Evolutionary conservation across 2,113 vertebrate species (phyloP).

Genomic region (Bambusicola thoracicus): DNA sequence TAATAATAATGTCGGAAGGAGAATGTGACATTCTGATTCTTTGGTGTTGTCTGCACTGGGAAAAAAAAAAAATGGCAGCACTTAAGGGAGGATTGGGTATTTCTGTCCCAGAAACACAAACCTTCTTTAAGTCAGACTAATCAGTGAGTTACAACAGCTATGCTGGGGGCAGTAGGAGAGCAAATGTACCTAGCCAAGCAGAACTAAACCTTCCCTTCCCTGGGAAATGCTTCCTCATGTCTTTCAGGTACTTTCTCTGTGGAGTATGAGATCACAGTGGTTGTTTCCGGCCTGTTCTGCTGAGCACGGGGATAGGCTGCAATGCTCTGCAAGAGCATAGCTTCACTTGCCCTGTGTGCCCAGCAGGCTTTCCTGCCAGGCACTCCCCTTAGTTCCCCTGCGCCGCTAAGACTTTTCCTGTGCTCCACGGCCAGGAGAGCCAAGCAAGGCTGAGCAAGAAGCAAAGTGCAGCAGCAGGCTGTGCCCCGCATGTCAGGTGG

Average conservation of each 20-base stretch:
- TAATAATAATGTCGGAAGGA: background rate
- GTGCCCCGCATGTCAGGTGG: background rate
- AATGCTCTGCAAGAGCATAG: rapidly evolving
- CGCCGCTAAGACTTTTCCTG: rapidly evolving
- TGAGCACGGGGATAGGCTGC: background rate
- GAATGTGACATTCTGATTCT: background rate
- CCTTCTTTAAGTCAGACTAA: background rate
- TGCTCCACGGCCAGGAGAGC: background rate
- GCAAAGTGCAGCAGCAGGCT: background rate
- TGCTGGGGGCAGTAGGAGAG: background rate
- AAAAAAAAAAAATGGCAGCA: background rate
- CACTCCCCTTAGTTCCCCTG: background rate
- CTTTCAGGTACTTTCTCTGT: background rate
- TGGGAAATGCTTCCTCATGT: background rate
- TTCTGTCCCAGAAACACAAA: background rate
- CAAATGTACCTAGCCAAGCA: background rate
- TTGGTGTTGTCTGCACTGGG: rapidly evolving
- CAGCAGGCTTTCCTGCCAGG: background rate
- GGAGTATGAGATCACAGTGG: background rate
- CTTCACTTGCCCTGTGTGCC: rapidly evolving
- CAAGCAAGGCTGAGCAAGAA: background rate
- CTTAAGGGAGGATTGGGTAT: too few species aligned
- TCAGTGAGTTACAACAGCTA: background rate
- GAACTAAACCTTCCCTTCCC: background rate
- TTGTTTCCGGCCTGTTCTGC: background rate